Conservation (phyloP, 2,797 vertebrate genomes). For the Pipistrellus kuhlii region DNA sequence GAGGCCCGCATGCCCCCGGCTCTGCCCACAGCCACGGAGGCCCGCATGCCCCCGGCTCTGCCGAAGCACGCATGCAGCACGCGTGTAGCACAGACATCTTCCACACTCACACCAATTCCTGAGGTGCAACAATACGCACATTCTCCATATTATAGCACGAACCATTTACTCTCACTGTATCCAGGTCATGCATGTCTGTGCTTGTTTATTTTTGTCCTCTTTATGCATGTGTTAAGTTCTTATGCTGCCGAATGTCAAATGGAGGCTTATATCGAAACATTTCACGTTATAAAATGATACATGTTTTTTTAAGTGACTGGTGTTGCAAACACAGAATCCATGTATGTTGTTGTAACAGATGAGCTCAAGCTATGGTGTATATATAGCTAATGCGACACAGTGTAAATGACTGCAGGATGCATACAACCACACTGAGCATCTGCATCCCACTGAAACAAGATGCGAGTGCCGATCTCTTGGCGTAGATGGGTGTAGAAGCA, state of each 20-base stretch:
- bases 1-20: too few relatives aligned
- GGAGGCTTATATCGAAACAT: neutral
- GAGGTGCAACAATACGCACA: neutral
- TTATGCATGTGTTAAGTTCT: neutral
- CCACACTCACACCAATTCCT: neutral
- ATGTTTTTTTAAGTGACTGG: neutral
- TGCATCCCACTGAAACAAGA: neutral
- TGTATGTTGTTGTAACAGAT: neutral
- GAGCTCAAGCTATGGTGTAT: neutral
- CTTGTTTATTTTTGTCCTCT: neutral
- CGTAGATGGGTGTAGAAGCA: neutral
- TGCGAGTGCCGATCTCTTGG: neutral
- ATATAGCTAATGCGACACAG: neutral
- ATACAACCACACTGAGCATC: neutral
- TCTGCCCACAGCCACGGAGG: too few relatives aligned
- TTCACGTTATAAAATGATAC: neutral
- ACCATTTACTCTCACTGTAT: neutral
- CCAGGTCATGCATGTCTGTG: neutral
- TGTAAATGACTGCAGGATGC: neutral
- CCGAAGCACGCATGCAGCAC: accelerated
- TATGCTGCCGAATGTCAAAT: neutral
- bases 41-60: too few relatives aligned
- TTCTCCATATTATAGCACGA: accelerated
- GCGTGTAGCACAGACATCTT: accelerated
- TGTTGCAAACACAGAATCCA: neutral